These are phyloP conservation scores for Picus viridis DNA, from an alignment of 2,797 vertebrate genomes.

Conservation along the genomic window DNA sequence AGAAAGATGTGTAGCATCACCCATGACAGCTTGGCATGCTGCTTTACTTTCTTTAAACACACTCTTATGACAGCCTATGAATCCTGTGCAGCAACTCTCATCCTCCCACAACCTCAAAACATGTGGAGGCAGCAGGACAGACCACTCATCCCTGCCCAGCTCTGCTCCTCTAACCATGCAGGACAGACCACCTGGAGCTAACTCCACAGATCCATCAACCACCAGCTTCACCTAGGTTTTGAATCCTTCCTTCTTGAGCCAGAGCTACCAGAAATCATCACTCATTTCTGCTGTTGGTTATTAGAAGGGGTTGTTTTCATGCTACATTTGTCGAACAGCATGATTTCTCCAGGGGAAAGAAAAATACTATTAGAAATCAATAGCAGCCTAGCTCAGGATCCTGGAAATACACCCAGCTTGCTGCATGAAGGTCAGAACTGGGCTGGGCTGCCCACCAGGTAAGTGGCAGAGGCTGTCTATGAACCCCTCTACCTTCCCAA, in stretches of 20 bases:
- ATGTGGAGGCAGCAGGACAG: background rate
- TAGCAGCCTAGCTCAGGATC: background rate
- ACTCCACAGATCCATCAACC: background rate
- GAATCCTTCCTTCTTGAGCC: background rate
- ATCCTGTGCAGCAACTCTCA: background rate
- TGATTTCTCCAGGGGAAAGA: background rate
- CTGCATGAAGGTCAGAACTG: background rate
- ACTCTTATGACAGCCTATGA: background rate
- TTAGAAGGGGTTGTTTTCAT: background rate
- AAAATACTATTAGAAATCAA: background rate
- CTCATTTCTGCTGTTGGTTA: background rate
- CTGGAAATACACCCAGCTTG: background rate
- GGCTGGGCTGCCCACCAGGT: no score
- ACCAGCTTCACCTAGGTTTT: background rate
- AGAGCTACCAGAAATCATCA: background rate
- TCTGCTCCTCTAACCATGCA: fast-evolving
- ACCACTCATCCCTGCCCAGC: background rate
- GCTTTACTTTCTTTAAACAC: background rate
- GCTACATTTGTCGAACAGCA: background rate
- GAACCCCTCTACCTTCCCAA: no score
- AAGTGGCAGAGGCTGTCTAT: no score
- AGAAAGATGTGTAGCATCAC: background rate
- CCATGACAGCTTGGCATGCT: fast-evolving
- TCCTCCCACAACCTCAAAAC: background rate
- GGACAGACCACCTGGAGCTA: background rate